Base-by-base conservation (phyloP, 2,797 vertebrate species). In the Podarcis siculus region DNA sequence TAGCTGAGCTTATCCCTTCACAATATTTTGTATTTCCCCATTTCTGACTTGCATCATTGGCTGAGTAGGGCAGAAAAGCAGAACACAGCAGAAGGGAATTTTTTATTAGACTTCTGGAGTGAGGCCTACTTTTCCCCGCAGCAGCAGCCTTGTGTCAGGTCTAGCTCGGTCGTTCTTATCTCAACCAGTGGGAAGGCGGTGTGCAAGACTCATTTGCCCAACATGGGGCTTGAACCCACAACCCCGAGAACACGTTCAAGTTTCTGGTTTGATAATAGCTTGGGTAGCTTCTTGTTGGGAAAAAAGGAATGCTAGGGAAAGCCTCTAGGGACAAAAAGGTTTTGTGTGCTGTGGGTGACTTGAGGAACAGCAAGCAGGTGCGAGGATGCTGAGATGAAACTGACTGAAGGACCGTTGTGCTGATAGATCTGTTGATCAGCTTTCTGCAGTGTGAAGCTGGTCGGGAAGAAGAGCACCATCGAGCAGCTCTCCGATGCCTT, bases 401-500 rank as follows among this genome's bases (percentile, higher is more conserved):
- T 64, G 82, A 19, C 7, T 77, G 67, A 5, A 0, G 2, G 2
- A 71, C 83, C 42, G 10, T 72, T 76, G 35, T 80, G 7, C 88
- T 90, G 87, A 89, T 1, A 0, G 75, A 66, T 69, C 88, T 81
- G 72, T 7, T 72, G 67, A n/a, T 67, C 83, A 98, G 98, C 90
- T 89, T 95, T 98, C 73, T 97, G 96, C 94, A 94, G 92, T 89
- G 96, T 95, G 0, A 93, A 96, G 67, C 95, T 97, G 1, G 93
- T 93, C 85, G 96, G 97, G 1, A 97, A 98, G 79, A 97, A 97
- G 90, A 96, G 94, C 1, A 93, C 92, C 0, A 81, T 98, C 96
- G 98, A 98, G 92, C 95, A 97, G 83, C 73, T 94, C 5, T 90
- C 83, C 0, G 97, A 97, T 2, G 90, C 97, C 30, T 93, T 97